Evolutionary conservation across 2,888 invertebrate species (phyloP).

Genomic region (Blastobasis lacticolella): DNA sequence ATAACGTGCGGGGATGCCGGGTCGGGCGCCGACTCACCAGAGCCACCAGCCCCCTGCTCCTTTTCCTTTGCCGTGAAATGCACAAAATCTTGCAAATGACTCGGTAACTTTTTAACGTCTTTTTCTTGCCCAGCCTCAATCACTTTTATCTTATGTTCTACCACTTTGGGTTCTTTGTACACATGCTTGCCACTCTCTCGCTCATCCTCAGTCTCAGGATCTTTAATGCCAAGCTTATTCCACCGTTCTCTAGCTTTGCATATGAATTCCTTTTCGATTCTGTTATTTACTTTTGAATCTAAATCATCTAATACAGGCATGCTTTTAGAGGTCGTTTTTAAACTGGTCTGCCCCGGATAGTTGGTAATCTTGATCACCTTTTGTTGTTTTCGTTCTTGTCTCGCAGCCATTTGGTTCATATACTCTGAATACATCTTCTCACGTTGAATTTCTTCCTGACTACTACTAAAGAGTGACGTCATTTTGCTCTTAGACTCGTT

Average conservation of each 20-base stretch:
- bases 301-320: constrained; percentile 45
- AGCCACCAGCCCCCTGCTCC: constrained; percentile 68
- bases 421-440: constrained; percentile 91
- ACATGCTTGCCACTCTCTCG: constrained; percentile 45
- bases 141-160: constrained; percentile 74
- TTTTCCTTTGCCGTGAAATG: constrained; percentile 72
- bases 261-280: constrained; percentile 85
- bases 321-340: constrained; percentile 45
- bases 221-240: constrained; percentile 79
- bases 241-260: constrained; percentile 82
- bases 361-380: constrained; percentile 87
- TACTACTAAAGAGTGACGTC: constrained; percentile 66
- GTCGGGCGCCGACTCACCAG: constrained; percentile 59
- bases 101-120: constrained; percentile 79
- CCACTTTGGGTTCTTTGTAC: constrained; percentile 57
- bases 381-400: constrained; percentile 84
- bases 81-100: constrained; percentile 86
- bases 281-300: constrained; percentile 61
- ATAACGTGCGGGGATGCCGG: constrained; percentile 65
- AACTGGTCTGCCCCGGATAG: constrained; percentile 34
- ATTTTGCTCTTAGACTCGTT: constrained; percentile 33
- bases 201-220: constrained; percentile 78
- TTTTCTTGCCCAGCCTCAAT: constrained; percentile 78
- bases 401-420: constrained; percentile 83
- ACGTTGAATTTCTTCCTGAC: constrained; percentile 82